Percentiles rank a stretch among this genome's conserved stretches.
phyloP scores from a whole-genome alignment of 2,888 invertebrate genomes.

The Yponomeuta plumbellus region DNA sequence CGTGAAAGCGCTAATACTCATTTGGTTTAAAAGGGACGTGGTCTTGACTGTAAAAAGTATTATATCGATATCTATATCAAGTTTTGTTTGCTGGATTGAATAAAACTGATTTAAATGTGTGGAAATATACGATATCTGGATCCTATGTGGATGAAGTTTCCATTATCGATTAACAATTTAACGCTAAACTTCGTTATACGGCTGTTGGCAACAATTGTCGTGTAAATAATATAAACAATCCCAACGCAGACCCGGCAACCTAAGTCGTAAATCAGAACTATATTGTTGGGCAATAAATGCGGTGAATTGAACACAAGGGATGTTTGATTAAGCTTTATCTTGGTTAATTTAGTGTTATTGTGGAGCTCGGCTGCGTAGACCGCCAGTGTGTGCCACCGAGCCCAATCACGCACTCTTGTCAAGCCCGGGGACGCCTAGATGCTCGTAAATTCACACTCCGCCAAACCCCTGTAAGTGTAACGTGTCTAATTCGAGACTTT shows the following conservation, averaged over 20 bases:
- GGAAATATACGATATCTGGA: background rate
- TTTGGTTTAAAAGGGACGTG: background rate
- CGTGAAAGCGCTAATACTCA: background rate
- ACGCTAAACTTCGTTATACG: conserved; percentile 8
- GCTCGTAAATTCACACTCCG: background rate
- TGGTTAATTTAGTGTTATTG: conserved; percentile 68
- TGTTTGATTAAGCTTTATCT: conserved; percentile 73
- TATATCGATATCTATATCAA: background rate
- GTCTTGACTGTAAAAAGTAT: background rate
- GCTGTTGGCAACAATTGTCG: conserved; percentile 22
- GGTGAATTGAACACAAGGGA: conserved; percentile 67
- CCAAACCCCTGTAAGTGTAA: conserved; percentile 1
- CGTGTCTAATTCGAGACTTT: background rate
- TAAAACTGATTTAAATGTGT: background rate
- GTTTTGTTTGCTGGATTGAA: background rate
- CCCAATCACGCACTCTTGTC: conserved; percentile 12
- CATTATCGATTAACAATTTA: conserved; percentile 13
- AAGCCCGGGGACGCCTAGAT: background rate
- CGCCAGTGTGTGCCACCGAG: background rate
- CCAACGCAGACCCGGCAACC: conserved; percentile 45
- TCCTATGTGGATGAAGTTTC: background rate
- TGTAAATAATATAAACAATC: conserved; percentile 58
- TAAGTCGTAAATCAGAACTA: conserved; percentile 68
- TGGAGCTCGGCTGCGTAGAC: conserved; percentile 24
- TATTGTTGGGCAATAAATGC: conserved; percentile 71